Evolutionary conservation across 2,888 invertebrate species (phyloP).

Genomic region (Entomobrya multifasciata): DNA sequence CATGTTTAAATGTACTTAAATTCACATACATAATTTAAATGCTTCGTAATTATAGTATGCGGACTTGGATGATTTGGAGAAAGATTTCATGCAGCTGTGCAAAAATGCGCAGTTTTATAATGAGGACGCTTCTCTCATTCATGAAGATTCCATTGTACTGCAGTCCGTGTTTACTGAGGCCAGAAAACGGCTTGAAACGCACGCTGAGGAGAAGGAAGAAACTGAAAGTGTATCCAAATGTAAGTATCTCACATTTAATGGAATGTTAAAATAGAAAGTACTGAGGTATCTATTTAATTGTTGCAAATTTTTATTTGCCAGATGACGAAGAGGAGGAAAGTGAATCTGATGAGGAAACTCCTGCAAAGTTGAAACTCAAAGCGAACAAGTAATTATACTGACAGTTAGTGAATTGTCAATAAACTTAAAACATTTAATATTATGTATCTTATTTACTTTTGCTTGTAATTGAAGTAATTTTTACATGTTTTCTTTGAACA

Average conservation of each 20-base stretch:
- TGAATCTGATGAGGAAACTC: slow-evolving; percentile 70
- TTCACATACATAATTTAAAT: too few species aligned
- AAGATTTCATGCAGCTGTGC: slow-evolving; percentile 96
- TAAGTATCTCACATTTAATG: slow-evolving; percentile 8
- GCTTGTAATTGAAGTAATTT: not conserved
- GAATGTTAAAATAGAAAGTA: not conserved
- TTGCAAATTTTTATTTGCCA: not conserved
- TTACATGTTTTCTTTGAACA: not conserved
- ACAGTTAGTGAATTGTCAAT: not conserved
- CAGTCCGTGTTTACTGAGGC: slow-evolving; percentile 90
- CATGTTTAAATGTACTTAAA: too few species aligned
- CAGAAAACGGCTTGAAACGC: slow-evolving; percentile 77
- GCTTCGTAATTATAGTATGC: slow-evolving; percentile 71
- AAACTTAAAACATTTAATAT: too few species aligned
- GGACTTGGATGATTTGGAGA: slow-evolving; percentile 85
- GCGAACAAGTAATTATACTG: slow-evolving; percentile 54
- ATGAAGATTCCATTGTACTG: slow-evolving; percentile 96
- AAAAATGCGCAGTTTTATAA: slow-evolving; percentile 98
- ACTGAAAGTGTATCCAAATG: slow-evolving; percentile 70
- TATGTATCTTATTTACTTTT: not conserved
- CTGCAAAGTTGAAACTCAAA: slow-evolving; percentile 71
- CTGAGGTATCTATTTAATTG: not conserved
- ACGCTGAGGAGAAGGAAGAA: slow-evolving; percentile 70
- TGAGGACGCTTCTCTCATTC: slow-evolving; percentile 96
- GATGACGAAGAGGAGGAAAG: slow-evolving; percentile 75